A percentile compares a stretch with the other conserved stretches of the same genome.
These are phyloP conservation scores for Agelastica alni DNA, from an alignment of 2,888 invertebrate species.

Conservation along the genomic window DNA sequence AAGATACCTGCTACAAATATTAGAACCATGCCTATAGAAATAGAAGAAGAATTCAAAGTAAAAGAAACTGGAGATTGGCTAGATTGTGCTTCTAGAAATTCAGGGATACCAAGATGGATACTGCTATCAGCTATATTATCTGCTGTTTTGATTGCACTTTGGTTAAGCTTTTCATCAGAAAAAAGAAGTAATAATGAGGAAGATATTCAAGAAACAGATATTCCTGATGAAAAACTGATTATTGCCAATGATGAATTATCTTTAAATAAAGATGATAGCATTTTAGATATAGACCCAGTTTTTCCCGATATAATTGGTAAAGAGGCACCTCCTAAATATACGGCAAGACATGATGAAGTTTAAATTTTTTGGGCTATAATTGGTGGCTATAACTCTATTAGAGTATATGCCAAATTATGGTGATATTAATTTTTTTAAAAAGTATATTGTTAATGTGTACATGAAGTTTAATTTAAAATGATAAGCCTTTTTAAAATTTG, in stretches of 20 bases:
- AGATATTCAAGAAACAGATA: slow-evolving; percentile 27
- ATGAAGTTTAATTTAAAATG: too few relatives aligned
- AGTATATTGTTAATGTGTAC: background rate
- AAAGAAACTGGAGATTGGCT: slow-evolving; percentile 48
- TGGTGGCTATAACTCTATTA: slow-evolving; percentile 1
- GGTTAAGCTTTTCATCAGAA: slow-evolving; percentile 56
- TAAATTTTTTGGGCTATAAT: slow-evolving; percentile 19
- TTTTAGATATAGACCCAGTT: slow-evolving; percentile 19
- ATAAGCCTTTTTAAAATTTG: too few relatives aligned
- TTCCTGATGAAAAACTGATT: slow-evolving; percentile 37
- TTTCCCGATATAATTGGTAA: slow-evolving; percentile 20
- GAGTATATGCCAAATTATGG: slow-evolving; percentile 1
- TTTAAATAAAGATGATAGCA: slow-evolving; percentile 28
- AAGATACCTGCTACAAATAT: slow-evolving; percentile 54
- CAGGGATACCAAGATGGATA: slow-evolving; percentile 58
- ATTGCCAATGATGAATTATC: slow-evolving; percentile 30
- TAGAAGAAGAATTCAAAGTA: slow-evolving; percentile 29
- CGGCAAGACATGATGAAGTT: slow-evolving; percentile 42
- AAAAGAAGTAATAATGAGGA: slow-evolving; percentile 36
- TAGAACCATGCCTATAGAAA: slow-evolving; percentile 51
- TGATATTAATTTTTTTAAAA: slow-evolving; percentile 8
- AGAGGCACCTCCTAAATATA: slow-evolving; percentile 42
- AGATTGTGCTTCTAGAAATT: slow-evolving; percentile 56
- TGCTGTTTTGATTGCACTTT: slow-evolving; percentile 57
- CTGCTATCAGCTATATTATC: slow-evolving; percentile 55